Evolutionary conservation across 2,113 vertebrate genomes (phyloP).

Genomic region (Irena cyanogastra): DNA sequence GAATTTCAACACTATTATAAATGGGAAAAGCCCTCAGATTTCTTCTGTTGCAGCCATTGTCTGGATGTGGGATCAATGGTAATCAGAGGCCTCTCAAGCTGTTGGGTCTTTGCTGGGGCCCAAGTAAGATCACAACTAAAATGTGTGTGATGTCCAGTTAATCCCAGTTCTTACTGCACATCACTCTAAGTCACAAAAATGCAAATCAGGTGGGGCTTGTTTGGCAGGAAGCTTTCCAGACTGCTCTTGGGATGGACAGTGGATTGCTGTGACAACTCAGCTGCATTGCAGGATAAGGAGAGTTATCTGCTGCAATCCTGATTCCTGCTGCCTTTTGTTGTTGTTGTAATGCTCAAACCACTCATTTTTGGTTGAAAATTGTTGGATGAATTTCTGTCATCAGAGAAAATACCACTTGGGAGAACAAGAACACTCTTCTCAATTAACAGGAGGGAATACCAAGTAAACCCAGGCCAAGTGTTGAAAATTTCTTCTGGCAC

Average conservation of each 20-base stretch:
- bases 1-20: not conserved
- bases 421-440: not conserved
- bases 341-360: not conserved
- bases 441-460: not conserved
- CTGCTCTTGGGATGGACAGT: not conserved
- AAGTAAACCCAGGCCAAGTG: not conserved
- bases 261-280: not conserved
- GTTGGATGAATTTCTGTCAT: not conserved
- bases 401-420: not conserved
- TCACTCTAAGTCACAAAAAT: not conserved
- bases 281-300: not conserved
- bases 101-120: not conserved
- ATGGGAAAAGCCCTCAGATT: not conserved
- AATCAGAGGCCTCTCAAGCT: not conserved
- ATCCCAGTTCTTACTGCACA: not conserved
- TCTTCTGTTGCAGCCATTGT: not conserved
- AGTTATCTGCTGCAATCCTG: not conserved
- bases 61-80: not conserved
- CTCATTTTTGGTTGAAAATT: slow-evolving; percentile 21
- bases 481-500: not conserved
- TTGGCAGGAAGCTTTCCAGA: not conserved
- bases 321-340: not conserved
- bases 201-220: not conserved
- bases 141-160: not conserved
- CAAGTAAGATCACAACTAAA: not conserved